phyloP scores from a whole-genome alignment of 2,888 invertebrate genomes.

The Galeruca laticollis region DNA sequence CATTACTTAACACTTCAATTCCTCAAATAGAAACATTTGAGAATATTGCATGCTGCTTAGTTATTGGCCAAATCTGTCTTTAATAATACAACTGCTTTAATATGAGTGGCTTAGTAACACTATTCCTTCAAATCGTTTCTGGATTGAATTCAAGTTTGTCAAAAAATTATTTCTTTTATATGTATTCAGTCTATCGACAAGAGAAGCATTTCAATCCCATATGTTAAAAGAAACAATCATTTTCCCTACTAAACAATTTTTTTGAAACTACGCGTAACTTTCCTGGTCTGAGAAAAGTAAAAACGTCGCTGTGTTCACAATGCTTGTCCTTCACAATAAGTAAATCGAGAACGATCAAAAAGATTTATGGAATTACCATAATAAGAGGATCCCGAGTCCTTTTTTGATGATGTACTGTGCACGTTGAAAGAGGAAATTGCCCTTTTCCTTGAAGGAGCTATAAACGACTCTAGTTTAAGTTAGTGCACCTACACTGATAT shows the following conservation, averaged over 20 bases:
- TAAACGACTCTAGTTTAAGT: neutral
- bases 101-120: no score
- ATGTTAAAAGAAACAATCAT: neutral
- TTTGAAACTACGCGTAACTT: neutral
- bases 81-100: no score
- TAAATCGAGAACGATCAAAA: conserved; percentile 19
- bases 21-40: no score
- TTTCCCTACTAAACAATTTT: neutral
- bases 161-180: no score
- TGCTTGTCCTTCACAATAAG: conserved; percentile 14
- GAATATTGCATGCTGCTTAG: no score
- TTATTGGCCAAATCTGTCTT: no score
- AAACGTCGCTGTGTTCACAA: conserved; percentile 10
- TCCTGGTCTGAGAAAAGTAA: neutral
- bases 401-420: conserved; percentile 9
- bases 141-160: no score
- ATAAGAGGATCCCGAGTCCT: neutral
- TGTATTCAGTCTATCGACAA: no score
- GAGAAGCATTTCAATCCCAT: no score
- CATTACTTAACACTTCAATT: no score
- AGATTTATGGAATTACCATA: conserved; percentile 21
- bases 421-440: conserved; percentile 7
- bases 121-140: no score
- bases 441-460: neutral
- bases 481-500: neutral